These are phyloP conservation scores for Reticulitermes speratus DNA, from an alignment of 1,140 invertebrate genomes.

Conservation along the genomic window DNA sequence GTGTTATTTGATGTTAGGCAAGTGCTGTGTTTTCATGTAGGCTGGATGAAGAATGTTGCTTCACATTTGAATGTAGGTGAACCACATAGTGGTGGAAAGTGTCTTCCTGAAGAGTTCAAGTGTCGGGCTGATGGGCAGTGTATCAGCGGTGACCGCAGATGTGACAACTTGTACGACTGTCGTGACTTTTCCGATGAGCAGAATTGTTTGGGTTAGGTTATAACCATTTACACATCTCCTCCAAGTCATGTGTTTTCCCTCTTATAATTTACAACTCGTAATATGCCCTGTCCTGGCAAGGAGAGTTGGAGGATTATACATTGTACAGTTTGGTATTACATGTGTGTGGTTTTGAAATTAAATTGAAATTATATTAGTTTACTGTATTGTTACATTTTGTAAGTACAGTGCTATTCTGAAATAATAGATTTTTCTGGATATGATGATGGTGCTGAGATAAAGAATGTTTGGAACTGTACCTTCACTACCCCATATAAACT, in stretches of 20 bases:
- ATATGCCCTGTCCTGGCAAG: not conserved
- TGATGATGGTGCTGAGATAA: too few species aligned
- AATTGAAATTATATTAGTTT: too few species aligned
- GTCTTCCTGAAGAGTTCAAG: slow-evolving; percentile 57
- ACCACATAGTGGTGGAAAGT: slow-evolving; percentile 36
- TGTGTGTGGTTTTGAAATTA: too few species aligned
- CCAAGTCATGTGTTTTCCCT: not conserved
- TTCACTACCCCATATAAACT: too few species aligned
- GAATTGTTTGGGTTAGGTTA: slow-evolving; percentile 60
- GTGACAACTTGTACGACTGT: slow-evolving; percentile 87
- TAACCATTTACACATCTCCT: slow-evolving; percentile 15
- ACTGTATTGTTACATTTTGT: too few species aligned
- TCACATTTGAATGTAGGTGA: not conserved
- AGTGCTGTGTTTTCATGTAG: not conserved
- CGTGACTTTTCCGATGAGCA: slow-evolving; percentile 89
- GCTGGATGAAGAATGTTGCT: not conserved
- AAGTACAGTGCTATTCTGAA: too few species aligned
- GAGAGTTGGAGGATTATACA: not conserved
- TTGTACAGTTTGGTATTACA: not conserved
- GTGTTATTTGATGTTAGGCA: not conserved
- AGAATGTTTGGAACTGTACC: too few species aligned
- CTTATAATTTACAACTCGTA: not conserved
- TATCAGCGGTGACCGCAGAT: slow-evolving; percentile 66
- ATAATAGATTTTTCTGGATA: too few species aligned
- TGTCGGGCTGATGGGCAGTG: slow-evolving; percentile 62